phyloP scores from a whole-genome alignment of 92 coral and sea anemone species.

The Heteractis magnifica region DNA sequence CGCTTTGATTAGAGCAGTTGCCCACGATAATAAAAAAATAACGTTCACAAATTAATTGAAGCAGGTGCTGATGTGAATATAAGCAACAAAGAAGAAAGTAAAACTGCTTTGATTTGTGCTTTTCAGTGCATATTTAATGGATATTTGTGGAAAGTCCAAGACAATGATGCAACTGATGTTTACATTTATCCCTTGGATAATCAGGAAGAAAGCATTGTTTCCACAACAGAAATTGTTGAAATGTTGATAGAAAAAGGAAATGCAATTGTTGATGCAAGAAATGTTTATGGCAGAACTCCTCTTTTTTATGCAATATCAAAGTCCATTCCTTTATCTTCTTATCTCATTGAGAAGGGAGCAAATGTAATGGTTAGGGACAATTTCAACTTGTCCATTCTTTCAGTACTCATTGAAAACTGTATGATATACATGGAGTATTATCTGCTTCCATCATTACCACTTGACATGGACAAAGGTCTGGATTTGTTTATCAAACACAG shows the following conservation, averaged over 20 bases:
- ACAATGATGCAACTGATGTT: background rate
- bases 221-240: background rate
- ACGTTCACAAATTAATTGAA: background rate
- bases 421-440: background rate
- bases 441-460: background rate
- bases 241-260: background rate
- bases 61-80: too few species aligned
- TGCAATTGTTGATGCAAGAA: slow-evolving; percentile 1
- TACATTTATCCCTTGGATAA: background rate
- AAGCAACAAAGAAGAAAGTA: too few species aligned
- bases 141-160: background rate
- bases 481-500: background rate
- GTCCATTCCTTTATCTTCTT: background rate
- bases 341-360: background rate
- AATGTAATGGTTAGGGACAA: background rate
- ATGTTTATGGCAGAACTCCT: background rate
- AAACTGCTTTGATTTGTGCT: too few species aligned
- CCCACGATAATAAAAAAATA: background rate
- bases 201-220: background rate
- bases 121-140: too few species aligned
- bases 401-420: background rate
- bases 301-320: background rate
- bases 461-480: background rate
- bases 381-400: background rate
- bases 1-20: too few species aligned